Percentiles rank a stretch among this genome's conserved stretches.
Evolutionary conservation across 2,797 vertebrate species (phyloP).

Genomic region (Spinus olivaceus): DNA sequence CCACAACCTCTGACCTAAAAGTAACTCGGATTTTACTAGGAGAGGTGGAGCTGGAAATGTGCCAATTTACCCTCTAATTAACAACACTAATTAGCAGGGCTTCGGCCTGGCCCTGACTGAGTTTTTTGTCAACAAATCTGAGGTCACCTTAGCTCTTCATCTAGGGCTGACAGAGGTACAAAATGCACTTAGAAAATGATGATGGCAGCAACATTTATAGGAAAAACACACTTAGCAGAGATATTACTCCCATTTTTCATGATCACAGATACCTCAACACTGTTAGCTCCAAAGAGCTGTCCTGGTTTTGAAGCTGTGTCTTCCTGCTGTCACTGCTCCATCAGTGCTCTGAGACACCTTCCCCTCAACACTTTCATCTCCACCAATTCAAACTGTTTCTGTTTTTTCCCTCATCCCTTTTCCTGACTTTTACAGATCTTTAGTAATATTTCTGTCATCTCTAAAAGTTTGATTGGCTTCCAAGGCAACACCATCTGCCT

Average conservation of each 20-base stretch:
- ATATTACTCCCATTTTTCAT: constrained; percentile 34
- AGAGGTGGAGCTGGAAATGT: background rate
- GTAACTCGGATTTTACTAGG: background rate
- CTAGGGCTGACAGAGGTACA: background rate
- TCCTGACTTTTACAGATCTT: constrained; percentile 45
- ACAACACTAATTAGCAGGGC: background rate
- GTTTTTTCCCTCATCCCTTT: constrained; percentile 20
- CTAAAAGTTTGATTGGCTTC: constrained; percentile 53
- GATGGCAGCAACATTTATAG: background rate
- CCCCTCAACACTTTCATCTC: background rate
- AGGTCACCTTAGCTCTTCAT: background rate
- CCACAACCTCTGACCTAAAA: background rate
- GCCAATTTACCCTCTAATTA: background rate
- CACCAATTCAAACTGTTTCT: background rate
- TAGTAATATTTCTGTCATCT: constrained; percentile 47
- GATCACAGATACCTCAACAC: background rate
- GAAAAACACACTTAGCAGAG: background rate
- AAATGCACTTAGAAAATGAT: background rate
- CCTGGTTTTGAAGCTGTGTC: background rate
- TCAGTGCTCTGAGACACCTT: background rate
- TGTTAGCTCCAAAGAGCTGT: background rate
- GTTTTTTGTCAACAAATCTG: background rate
- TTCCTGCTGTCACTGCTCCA: background rate
- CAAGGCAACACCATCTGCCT: constrained; percentile 52
- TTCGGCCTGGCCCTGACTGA: background rate